phyloP scores from a whole-genome alignment of 1,140 invertebrate species.

The Achatina immaculata region DNA sequence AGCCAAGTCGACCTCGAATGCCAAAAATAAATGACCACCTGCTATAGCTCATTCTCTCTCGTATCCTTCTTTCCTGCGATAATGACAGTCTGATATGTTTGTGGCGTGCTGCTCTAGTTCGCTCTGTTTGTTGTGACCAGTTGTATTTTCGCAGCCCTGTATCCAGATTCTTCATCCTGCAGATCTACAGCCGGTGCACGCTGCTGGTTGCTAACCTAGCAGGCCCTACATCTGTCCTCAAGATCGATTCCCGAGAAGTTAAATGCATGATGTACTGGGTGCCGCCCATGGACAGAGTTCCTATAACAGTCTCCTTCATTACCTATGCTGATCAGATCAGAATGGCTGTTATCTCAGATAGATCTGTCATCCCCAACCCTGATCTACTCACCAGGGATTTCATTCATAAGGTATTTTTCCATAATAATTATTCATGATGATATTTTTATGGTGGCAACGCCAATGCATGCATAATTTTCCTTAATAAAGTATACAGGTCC shows the following conservation, averaged over 20 bases:
- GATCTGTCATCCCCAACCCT: slow-evolving; percentile 69
- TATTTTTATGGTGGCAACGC: too few species aligned
- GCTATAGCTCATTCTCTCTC: too few species aligned
- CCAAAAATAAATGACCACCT: too few species aligned
- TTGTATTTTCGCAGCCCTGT: too few species aligned
- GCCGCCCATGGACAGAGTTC: slow-evolving; percentile 71
- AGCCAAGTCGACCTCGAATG: too few species aligned
- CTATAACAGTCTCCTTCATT: slow-evolving; percentile 74
- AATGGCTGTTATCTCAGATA: slow-evolving; percentile 73
- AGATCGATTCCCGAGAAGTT: slow-evolving; percentile 69
- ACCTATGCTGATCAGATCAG: slow-evolving; percentile 74
- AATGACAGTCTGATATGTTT: too few species aligned
- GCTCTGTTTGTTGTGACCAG: too few species aligned
- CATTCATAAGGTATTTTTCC: slow-evolving; percentile 57
- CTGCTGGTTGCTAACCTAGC: slow-evolving; percentile 39
- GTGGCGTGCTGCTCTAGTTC: too few species aligned
- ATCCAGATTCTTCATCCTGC: not conserved
- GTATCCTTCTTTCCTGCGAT: too few species aligned
- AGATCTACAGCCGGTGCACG: slow-evolving; percentile 35
- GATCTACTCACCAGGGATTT: slow-evolving; percentile 66
- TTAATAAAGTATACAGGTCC: not conserved
- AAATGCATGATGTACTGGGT: slow-evolving; percentile 72
- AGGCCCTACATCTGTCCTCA: slow-evolving; percentile 72
- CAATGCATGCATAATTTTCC: not conserved
- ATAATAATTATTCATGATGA: not conserved